phyloP scores from a whole-genome alignment of 2,797 vertebrate species.

The Ambastaia sidthimunki region DNA sequence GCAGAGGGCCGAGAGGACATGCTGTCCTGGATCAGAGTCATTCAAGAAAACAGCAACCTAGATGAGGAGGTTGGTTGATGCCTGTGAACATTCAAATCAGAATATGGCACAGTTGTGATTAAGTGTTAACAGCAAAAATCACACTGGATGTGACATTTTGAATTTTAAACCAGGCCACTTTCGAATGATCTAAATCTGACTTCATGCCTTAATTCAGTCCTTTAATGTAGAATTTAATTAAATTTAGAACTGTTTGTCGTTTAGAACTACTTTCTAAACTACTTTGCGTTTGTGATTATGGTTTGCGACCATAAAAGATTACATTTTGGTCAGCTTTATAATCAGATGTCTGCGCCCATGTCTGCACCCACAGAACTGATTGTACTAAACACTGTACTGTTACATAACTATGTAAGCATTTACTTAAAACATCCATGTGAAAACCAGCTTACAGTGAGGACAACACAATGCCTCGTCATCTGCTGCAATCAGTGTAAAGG shows the following conservation, averaged over 20 bases:
- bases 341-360: background rate
- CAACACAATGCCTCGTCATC: background rate
- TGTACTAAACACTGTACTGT: background rate
- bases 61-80: slow-evolving; percentile 86
- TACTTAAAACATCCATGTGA: background rate
- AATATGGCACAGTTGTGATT: too few relatives aligned
- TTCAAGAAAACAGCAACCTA: slow-evolving; percentile 93
- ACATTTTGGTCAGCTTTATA: background rate
- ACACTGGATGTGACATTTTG: too few relatives aligned
- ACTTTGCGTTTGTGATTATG: background rate
- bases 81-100: too few relatives aligned
- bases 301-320: background rate
- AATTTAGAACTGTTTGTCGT: background rate
- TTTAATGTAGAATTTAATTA: too few relatives aligned
- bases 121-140: too few relatives aligned
- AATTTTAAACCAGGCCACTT: too few relatives aligned
- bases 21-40: slow-evolving; percentile 93
- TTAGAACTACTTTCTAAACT: too few relatives aligned
- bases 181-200: too few relatives aligned
- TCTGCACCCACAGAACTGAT: slow-evolving; percentile 6
- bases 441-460: slow-evolving; percentile 9
- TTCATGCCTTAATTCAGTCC: too few relatives aligned
- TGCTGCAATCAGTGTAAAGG: background rate
- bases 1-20: slow-evolving; percentile 95
- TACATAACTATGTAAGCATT: slow-evolving; percentile 18